A percentile compares a stretch with the other conserved stretches of the same genome.
Evolutionary conservation across 2,888 invertebrate genomes (phyloP).

Genomic region (Agrochola lota): DNA sequence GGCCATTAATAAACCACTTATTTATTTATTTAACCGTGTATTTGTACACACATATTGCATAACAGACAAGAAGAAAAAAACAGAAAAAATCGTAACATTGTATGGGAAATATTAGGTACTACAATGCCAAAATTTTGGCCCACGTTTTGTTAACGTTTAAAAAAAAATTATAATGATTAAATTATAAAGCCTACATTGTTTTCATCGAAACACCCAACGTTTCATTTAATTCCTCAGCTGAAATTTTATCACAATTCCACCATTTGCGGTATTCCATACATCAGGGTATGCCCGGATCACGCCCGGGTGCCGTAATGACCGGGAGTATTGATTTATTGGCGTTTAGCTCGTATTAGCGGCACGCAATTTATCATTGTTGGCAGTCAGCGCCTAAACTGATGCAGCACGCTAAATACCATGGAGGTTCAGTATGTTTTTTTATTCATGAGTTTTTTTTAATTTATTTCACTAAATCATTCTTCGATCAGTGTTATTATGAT

Average conservation of each 20-base stretch:
- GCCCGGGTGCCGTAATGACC: slow-evolving; percentile 69
- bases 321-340: slow-evolving; percentile 81
- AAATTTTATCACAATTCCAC: slow-evolving; percentile 29
- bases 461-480: no score
- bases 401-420: slow-evolving; percentile 42
- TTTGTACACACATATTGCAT: no score
- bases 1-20: no score
- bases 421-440: slow-evolving; percentile 9
- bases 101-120: not conserved
- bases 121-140: not conserved
- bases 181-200: not conserved
- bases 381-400: slow-evolving; percentile 56
- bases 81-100: not conserved
- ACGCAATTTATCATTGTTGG: slow-evolving; percentile 62
- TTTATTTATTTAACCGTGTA: no score
- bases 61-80: no score
- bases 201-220: not conserved
- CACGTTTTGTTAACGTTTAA: not conserved
- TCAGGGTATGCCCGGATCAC: slow-evolving; percentile 62
- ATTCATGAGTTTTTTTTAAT: not conserved
- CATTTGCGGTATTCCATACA: slow-evolving; percentile 49
- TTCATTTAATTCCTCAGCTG: slow-evolving; percentile 1
- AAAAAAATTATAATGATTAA: not conserved
- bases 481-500: not conserved
- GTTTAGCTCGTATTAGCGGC: slow-evolving; percentile 75